phyloP scores from a whole-genome alignment of 2,888 invertebrate species.

The Dendrolimus pini region DNA sequence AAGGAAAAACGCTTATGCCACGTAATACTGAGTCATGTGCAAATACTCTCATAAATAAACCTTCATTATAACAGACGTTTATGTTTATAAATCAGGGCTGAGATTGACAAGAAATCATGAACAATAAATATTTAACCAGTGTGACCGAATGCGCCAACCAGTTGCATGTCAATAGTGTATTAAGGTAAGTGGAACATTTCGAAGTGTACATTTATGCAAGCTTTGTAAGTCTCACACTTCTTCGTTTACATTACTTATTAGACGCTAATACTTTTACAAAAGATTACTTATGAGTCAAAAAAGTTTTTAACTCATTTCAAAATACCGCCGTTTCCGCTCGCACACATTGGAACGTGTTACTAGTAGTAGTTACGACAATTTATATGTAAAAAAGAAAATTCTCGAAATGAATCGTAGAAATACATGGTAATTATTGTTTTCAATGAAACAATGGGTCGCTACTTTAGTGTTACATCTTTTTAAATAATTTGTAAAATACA shows the following conservation, averaged over 20 bases:
- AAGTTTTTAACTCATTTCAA: not conserved
- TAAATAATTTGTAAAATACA: too few species aligned
- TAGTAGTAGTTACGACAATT: too few species aligned
- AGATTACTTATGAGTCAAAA: constrained; percentile 1
- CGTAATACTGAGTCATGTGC: not conserved
- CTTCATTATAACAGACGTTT: too few species aligned
- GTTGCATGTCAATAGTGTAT: constrained; percentile 21
- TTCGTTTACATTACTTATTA: constrained; percentile 25
- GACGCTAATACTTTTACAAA: constrained; percentile 9
- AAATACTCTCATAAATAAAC: too few species aligned
- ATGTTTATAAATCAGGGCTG: too few species aligned
- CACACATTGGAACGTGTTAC: not conserved
- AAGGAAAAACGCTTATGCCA: not conserved
- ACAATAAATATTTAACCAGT: not conserved
- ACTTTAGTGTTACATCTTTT: too few species aligned
- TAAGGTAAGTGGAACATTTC: constrained; percentile 25
- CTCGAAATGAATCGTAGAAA: too few species aligned
- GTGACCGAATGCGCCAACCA: constrained; percentile 3
- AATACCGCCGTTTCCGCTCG: not conserved
- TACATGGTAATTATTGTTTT: too few species aligned
- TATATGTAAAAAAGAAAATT: too few species aligned
- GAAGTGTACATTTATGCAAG: constrained; percentile 10
- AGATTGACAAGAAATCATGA: too few species aligned
- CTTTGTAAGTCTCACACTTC: constrained; percentile 8
- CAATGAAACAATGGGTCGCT: too few species aligned